A percentile compares a stretch with the other conserved stretches of the same genome.
These are phyloP conservation scores for Pseudomyrmex pallidus DNA, from an alignment of 1,140 invertebrate genomes.

Conservation along the genomic window DNA sequence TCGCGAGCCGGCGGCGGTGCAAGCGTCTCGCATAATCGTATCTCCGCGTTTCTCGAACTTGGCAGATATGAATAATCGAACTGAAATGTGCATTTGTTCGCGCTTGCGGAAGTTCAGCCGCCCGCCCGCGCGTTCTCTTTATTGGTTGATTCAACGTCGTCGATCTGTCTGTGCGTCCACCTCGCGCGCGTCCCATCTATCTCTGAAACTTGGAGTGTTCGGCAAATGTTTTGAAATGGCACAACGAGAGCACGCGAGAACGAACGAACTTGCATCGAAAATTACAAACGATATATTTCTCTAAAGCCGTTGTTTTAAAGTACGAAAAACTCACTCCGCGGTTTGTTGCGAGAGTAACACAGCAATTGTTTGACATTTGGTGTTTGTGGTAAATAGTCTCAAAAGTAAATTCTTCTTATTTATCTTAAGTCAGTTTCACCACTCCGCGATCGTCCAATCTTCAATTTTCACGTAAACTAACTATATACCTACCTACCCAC, in stretches of 20 bases:
- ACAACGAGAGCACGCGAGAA: background rate
- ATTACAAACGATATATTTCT: background rate
- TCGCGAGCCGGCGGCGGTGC: background rate
- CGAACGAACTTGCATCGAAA: background rate
- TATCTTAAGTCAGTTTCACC: too few species aligned
- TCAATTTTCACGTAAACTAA: too few species aligned
- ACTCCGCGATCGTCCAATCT: too few species aligned
- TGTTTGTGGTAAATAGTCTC: too few species aligned
- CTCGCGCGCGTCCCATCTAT: background rate
- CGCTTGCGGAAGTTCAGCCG: background rate
- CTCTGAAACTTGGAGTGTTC: constrained; percentile 34
- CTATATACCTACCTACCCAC: too few species aligned
- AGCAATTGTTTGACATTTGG: too few species aligned
- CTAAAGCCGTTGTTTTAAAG: too few species aligned
- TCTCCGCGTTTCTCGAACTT: background rate
- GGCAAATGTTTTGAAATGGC: constrained; percentile 46
- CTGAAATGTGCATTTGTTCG: constrained; percentile 3
- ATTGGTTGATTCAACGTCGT: background rate
- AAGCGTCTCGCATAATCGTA: constrained; percentile 24
- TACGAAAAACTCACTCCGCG: too few species aligned
- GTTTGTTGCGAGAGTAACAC: too few species aligned
- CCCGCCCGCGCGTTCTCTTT: background rate
- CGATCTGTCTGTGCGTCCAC: background rate
- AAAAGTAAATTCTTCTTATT: too few species aligned
- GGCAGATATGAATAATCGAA: constrained; percentile 33